Conservation (phyloP, 2,797 vertebrate genomes). For the Gymnoscopelus braueri region DNA sequence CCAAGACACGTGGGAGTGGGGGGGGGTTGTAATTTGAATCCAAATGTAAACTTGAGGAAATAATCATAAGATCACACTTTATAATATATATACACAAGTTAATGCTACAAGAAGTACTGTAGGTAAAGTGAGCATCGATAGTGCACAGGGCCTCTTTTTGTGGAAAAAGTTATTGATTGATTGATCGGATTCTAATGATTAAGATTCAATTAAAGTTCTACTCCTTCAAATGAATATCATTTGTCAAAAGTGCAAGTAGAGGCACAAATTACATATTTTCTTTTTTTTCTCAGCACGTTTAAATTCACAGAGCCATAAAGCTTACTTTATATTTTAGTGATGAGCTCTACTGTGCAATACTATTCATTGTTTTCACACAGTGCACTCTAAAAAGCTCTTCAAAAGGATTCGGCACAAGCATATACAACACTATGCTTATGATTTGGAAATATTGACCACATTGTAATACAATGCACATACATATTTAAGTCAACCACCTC, state of each 20-base stretch:
- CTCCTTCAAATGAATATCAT: slow-evolving; percentile 32
- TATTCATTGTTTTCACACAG: slow-evolving; percentile 31
- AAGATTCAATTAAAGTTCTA: slow-evolving; percentile 8
- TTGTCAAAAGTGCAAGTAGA: slow-evolving; percentile 54
- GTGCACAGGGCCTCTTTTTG: slow-evolving; percentile 47
- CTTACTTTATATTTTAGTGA: slow-evolving; percentile 23
- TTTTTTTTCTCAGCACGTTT: slow-evolving; percentile 25
- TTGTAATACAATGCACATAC: slow-evolving; percentile 49
- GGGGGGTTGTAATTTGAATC: slow-evolving; percentile 64
- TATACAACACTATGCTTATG: slow-evolving; percentile 40
- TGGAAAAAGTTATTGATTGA: slow-evolving; percentile 31
- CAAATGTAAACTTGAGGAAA: slow-evolving; percentile 73
- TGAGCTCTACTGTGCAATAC: slow-evolving; percentile 42
- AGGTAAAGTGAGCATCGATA: slow-evolving; percentile 54
- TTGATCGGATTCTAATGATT: slow-evolving; percentile 31
- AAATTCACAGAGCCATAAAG: slow-evolving; percentile 12
- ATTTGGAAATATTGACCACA: slow-evolving; percentile 38
- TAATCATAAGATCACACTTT: slow-evolving; percentile 54
- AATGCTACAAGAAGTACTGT: slow-evolving; percentile 52
- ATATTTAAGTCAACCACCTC: slow-evolving; percentile 38
- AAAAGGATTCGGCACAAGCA: slow-evolving; percentile 38
- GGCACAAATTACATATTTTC: slow-evolving; percentile 14
- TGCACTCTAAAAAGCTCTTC: slow-evolving; percentile 31
- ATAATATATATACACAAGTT: slow-evolving; percentile 77
- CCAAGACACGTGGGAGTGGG: slow-evolving; percentile 53